Evolutionary conservation across 2,113 vertebrate species (phyloP), one percentile per base, ranked within the genome.

Genomic region (Cricetomys ansorgei): DNA sequence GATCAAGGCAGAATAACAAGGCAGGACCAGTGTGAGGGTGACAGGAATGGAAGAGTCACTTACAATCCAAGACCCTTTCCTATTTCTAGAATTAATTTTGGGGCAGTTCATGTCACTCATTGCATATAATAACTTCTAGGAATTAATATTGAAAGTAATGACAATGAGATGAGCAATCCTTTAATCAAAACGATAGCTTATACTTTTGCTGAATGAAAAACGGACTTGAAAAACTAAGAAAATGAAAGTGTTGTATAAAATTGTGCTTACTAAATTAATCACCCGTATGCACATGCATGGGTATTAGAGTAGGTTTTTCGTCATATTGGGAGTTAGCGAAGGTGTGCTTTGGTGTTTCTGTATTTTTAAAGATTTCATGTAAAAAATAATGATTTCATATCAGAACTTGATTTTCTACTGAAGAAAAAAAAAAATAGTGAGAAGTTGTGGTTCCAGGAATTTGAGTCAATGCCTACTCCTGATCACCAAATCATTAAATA

Each of bases 161-260:
- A 43, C 17, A 83, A 23, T 81, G 53, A 95, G 76, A 21, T 23
- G 12, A 85, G 29, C 50, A 13, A 94, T 76, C 9, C 88, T 92
- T 86, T 31, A 43, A 57, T 88, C 37, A 91, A 80, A 21, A 37
- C 80, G 69, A 85, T 70, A 2, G 11, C 17, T 50, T 86, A 91
- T 62, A 86, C 11, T 80, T 90, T 75, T 57, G 85, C 48, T 75
- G 4, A 90, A 88, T 45, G 7, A 92, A 57, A 48, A 65, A 5
- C 83, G 27, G 29, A 87, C 37, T 84, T 94, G 19, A 29, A 75
- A 75, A 69, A 59, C 2, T 16, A 90, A 50, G 48, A 91, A 90
- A 79, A 34, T 37, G 95, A 29, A 94, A n/a, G 4, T 48, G 23
- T 43, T 92, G 69, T 94, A 88, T 21, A 80, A 96, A 97, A 92